Evolutionary conservation across 2,797 vertebrate species (phyloP).

Genomic region (Cuniculus paca): DNA sequence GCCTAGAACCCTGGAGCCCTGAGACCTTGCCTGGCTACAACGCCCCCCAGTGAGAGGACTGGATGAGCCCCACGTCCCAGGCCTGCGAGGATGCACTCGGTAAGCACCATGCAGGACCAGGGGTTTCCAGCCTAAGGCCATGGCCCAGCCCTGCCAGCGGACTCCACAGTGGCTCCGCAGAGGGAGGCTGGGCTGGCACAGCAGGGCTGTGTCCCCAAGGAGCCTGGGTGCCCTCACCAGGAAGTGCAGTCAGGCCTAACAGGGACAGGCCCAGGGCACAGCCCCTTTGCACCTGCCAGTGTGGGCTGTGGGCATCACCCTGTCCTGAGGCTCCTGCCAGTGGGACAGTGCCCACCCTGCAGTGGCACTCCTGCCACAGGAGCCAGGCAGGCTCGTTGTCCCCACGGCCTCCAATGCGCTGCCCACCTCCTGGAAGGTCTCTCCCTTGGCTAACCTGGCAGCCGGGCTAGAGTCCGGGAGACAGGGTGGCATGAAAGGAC

Average conservation of each 20-base stretch:
- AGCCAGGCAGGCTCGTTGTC: neutral
- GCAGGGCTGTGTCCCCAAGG: neutral
- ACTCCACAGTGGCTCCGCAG: fast-evolving
- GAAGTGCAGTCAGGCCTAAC: neutral
- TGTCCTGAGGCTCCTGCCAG: neutral
- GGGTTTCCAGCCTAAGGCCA: neutral
- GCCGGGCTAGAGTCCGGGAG: neutral
- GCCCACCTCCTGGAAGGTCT: too few relatives aligned
- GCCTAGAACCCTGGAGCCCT: neutral
- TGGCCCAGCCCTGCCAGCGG: neutral
- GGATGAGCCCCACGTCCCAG: neutral
- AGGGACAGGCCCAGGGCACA: neutral
- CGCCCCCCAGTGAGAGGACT: neutral
- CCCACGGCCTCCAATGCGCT: neutral
- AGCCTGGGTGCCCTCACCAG: neutral
- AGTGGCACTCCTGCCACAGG: neutral
- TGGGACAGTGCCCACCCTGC: neutral
- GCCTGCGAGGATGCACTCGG: neutral
- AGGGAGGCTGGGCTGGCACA: too few relatives aligned
- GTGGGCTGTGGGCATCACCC: neutral
- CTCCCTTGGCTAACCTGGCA: neutral
- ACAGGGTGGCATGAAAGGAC: neutral
- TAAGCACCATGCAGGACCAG: neutral
- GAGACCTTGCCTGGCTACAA: neutral
- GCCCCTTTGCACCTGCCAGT: neutral